These are phyloP conservation scores for Brachyhypopomus gauderio DNA, from an alignment of 2,113 vertebrate species.

Conservation along the genomic window DNA sequence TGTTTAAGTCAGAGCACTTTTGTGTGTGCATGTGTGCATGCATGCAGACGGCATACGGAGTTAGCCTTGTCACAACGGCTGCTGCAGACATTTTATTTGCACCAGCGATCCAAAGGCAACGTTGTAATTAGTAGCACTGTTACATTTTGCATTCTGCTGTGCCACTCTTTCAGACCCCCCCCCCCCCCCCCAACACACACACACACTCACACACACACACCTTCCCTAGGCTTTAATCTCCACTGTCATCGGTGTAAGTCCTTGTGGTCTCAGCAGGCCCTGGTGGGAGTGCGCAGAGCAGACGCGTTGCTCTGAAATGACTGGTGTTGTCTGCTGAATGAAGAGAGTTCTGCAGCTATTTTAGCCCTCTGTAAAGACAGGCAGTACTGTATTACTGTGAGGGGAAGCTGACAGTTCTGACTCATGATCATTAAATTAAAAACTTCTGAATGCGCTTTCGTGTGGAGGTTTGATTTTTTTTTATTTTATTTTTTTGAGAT, in stretches of 20 bases:
- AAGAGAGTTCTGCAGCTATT: not conserved
- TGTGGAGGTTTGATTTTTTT: not conserved
- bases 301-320: constrained; percentile 43
- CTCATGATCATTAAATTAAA: no score
- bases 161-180: constrained; percentile 39
- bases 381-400: no score
- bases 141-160: constrained; percentile 51
- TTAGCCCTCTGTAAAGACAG: not conserved
- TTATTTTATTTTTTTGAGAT: not conserved
- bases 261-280: constrained; percentile 43
- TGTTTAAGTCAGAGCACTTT: not conserved
- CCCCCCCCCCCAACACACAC: not conserved
- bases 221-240: constrained; percentile 38
- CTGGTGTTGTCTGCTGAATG: constrained; percentile 24
- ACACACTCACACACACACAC: not conserved
- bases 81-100: constrained; percentile 49
- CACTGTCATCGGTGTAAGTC: constrained; percentile 46
- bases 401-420: no score
- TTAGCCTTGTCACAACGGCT: constrained; percentile 33
- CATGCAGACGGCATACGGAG: not conserved
- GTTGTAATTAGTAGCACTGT: constrained; percentile 51
- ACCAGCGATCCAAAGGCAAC: constrained; percentile 40
- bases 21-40: constrained; percentile 3
- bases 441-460: no score
- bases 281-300: constrained; percentile 29